Conservation (phyloP, 1,140 invertebrate species). For the Pantala flavescens region DNA sequence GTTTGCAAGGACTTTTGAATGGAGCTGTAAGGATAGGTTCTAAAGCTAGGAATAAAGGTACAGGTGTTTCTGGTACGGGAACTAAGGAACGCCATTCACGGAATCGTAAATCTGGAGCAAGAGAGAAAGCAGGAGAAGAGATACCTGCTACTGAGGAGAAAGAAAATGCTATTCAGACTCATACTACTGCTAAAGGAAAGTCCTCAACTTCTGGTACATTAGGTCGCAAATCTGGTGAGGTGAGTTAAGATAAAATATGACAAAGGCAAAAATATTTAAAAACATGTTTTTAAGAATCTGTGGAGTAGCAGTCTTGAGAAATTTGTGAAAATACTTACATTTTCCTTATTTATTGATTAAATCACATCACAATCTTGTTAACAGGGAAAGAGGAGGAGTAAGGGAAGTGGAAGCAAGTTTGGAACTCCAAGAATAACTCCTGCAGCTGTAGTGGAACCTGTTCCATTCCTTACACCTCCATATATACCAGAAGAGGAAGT, state of each 20-base stretch:
- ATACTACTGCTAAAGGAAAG: neutral
- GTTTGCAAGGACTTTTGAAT: constrained; percentile 38
- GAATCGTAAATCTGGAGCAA: neutral
- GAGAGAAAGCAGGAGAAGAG: neutral
- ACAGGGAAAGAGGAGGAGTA: neutral
- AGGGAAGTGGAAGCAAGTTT: neutral
- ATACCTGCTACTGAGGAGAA: neutral
- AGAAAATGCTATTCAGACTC: neutral
- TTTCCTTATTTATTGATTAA: too few species aligned
- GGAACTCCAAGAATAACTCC: neutral
- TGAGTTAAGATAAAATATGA: neutral
- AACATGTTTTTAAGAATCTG: too few species aligned
- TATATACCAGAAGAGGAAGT: neutral
- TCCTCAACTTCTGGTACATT: neutral
- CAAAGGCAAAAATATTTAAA: too few species aligned
- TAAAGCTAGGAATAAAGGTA: neutral
- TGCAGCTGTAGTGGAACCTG: neutral
- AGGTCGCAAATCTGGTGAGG: neutral
- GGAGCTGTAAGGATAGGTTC: neutral
- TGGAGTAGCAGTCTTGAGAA: too few species aligned
- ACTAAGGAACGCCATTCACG: neutral
- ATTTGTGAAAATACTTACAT: too few species aligned
- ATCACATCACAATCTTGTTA: neutral
- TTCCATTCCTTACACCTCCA: neutral
- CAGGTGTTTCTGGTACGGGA: neutral